Evolutionary conservation across 2,797 vertebrate species (phyloP), one percentile per base, ranked within the genome.

Genomic region (Somateria mollissima): DNA sequence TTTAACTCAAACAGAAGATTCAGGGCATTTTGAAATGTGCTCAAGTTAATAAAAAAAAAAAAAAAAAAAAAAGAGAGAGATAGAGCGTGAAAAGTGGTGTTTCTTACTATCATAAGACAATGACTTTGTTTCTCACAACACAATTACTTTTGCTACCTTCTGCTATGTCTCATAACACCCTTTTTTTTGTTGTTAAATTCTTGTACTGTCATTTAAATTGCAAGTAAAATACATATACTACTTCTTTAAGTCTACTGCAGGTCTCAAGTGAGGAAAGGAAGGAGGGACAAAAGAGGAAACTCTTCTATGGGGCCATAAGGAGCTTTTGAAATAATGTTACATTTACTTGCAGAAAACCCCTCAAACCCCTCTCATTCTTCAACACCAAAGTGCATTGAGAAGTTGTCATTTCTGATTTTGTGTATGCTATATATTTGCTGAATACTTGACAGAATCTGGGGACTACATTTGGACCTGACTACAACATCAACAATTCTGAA

Each of bases 1-100:
- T 22, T 49, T 90, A 84, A 89, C 36, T 96, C 21, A 87, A 76
- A 84, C 56, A 79, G 47, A 87, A 89, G 45, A 66, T 95, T 72
- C 54, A 57, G 49, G 60, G 15, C 34, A 77, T 71, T 30, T 65
- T 65, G 58, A 71, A 65, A 87, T 7, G 5, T 64, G 39, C 16
- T 90, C 7, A 87, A 84, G 5, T 67, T 85, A 80, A 87, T 61
- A 53, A 17, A 82, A 93, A 84, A 51, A 24, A 70, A 66, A 94
- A 84, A 43, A 27, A 72, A 39, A 21, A 45, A 45, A 45, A 21
- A n/a, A n/a, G n/a, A n/a, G n/a, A 18, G 43, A 43, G 17, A 43
- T 8, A 69, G 5, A 84, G 66, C 43, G 6, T 65, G 12, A 19
- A 27, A 73, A 80, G 4, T 28, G 8, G 8, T 53, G 4, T 54